These are phyloP conservation scores for Euborellia annulipes DNA, from an alignment of 1,140 invertebrate genomes.

Conservation along the genomic window DNA sequence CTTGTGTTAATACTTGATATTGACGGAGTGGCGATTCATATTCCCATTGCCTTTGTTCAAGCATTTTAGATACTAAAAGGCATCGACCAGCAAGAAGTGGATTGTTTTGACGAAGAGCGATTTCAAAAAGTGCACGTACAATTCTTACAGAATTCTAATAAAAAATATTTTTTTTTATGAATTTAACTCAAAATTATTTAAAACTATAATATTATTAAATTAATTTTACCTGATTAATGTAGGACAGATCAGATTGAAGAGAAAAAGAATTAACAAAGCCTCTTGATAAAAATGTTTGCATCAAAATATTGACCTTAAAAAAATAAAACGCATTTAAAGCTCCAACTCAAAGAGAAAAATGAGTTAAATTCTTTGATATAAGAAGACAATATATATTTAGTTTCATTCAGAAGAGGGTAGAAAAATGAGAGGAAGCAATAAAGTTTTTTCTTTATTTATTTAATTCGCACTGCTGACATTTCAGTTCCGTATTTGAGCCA, in stretches of 20 bases:
- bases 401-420: no score
- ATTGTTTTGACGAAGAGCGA: constrained; percentile 77
- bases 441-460: no score
- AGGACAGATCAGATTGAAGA: constrained; percentile 81
- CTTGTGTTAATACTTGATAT: constrained; percentile 59
- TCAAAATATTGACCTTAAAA: constrained; percentile 55
- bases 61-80: constrained; percentile 70
- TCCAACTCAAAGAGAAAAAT: no score
- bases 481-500: no score
- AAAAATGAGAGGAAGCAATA: no score
- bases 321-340: no score
- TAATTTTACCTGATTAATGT: constrained; percentile 65
- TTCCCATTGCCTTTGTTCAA: constrained; percentile 80
- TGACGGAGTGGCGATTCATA: constrained; percentile 74
- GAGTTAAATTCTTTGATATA: no score
- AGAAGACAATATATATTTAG: no score
- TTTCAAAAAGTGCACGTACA: constrained; percentile 83
- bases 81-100: constrained; percentile 72
- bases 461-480: no score
- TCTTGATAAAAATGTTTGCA: constrained; percentile 81
- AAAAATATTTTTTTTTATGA: constrained; percentile 14
- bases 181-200: constrained; percentile 4
- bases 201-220: constrained; percentile 10
- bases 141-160: constrained; percentile 78
- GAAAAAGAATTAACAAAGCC: constrained; percentile 72